A percentile compares a stretch with the other conserved stretches of the same genome.
phyloP scores from a whole-genome alignment of 2,797 vertebrate genomes.

The Podarcis lilfordi region DNA sequence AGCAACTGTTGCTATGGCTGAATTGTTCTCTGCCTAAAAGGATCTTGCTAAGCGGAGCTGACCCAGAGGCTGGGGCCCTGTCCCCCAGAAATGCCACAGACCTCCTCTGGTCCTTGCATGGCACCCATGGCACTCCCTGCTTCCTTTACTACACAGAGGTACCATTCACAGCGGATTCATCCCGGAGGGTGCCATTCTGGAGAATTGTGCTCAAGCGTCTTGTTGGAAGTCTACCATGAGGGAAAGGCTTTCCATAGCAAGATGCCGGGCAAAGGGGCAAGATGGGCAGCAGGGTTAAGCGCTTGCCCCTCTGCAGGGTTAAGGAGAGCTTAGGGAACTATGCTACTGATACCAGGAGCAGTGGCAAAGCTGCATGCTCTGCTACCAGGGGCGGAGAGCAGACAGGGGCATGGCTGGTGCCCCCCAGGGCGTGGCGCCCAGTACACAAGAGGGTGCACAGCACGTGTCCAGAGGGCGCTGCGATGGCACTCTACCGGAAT shows the following conservation, averaged over 20 bases:
- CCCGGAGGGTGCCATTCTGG: not conserved
- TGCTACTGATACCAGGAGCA: not conserved
- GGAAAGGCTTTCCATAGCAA: not conserved
- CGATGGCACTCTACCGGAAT: no score
- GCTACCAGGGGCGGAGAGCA: no score
- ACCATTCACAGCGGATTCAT: not conserved
- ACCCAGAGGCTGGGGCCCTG: rapidly evolving
- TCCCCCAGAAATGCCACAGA: not conserved
- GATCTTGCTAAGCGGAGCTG: rapidly evolving
- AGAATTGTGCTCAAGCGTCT: not conserved
- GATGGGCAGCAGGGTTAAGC: not conserved
- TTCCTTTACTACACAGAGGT: not conserved
- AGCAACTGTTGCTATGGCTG: constrained; percentile 57
- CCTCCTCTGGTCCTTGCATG: not conserved
- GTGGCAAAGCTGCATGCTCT: no score
- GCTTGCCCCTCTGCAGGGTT: not conserved
- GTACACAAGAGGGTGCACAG: no score
- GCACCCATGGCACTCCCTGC: not conserved
- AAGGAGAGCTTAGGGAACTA: not conserved
- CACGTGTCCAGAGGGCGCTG: rapidly evolving
- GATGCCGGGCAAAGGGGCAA: not conserved
- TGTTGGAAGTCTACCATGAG: not conserved
- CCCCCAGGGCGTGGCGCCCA: no score
- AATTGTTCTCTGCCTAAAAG: rapidly evolving
- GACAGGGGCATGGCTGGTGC: no score